Base-by-base conservation (phyloP, 2,888 invertebrate species). In the Gymnosoma rotundatum region DNA sequence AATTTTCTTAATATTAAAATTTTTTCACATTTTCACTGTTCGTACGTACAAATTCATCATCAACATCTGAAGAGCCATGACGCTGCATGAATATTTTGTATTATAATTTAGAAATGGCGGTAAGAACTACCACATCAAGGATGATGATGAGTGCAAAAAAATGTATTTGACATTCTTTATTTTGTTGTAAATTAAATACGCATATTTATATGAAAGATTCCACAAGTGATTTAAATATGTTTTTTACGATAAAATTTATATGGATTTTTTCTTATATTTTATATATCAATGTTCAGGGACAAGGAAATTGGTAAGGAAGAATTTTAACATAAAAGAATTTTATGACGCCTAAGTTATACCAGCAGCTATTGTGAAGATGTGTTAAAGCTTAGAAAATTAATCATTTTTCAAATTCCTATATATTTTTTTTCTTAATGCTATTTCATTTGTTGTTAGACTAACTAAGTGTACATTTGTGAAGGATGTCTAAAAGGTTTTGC, bases 1-100 rank as follows among this genome's bases (percentile, higher is more conserved):
- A 81, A 84, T 81, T 75, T 84, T 81, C 81, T 81, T 84, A 81
- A 84, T 81, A 81, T 74, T 32, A 81, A 61, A 73, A 52, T 70
- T 78, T 84, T 78, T 84, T 60, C 78, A 48, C 64, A 74, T 84
- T 73, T 64, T 69, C 52, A 38, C 38, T 64, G 20, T 64, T 6
- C 16, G n/a, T 48, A 52, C 32, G 50, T 18, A 61, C 4, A 60
- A 66, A 75, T 70, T 63, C 69, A 54, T 63, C 69, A 54, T 69
- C 66, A 66, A 16, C 66, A 72, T 25, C 12, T 58, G 50, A 42
- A 50, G 25, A 50, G 56, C 45, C 63, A 69, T 58, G 66, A 64
- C 42, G 70, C 70, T 70, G 72, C 78, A 79, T 72, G 58, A 78
- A 64, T 63, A 78, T 78, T 78, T 36, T 48, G 10, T 66, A 38